These are phyloP conservation scores for Bombyx mori DNA, from an alignment of 1,140 invertebrate genomes.

Conservation along the genomic window DNA sequence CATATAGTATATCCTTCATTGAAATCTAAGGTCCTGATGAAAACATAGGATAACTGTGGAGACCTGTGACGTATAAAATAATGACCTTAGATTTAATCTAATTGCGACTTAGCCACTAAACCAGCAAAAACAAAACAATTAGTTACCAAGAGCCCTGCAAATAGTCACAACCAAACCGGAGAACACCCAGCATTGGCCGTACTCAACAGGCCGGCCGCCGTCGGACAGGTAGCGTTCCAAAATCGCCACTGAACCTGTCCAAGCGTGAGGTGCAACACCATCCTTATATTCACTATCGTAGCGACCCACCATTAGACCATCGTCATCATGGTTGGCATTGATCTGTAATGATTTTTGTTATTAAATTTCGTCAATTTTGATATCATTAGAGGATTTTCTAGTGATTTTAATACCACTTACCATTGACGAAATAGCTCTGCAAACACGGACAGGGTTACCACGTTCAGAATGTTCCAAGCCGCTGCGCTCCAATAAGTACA, in stretches of 20 bases:
- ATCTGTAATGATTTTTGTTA: constrained; percentile 53
- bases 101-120: too few species aligned
- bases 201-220: constrained; percentile 79
- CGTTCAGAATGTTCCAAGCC: constrained; percentile 75
- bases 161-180: constrained; percentile 80
- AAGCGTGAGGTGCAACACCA: constrained; percentile 76
- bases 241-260: constrained; percentile 80
- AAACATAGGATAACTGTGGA: too few species aligned
- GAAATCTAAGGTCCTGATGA: too few species aligned
- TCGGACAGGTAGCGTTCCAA: constrained; percentile 77
- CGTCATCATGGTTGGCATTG: constrained; percentile 74
- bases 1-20: too few species aligned
- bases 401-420: constrained; percentile 58
- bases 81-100: too few species aligned
- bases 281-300: constrained; percentile 83
- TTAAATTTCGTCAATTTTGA: constrained; percentile 1
- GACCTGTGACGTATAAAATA: too few species aligned
- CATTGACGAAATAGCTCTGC: constrained; percentile 79
- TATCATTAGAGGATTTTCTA: not conserved
- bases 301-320: constrained; percentile 78
- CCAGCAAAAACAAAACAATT: not conserved
- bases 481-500: constrained; percentile 76
- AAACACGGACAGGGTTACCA: constrained; percentile 78
- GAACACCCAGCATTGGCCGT: constrained; percentile 89
- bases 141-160: constrained; percentile 71